These are phyloP conservation scores for Arvicanthis niloticus DNA, from an alignment of 2,113 vertebrate genomes.

Conservation along the genomic window DNA sequence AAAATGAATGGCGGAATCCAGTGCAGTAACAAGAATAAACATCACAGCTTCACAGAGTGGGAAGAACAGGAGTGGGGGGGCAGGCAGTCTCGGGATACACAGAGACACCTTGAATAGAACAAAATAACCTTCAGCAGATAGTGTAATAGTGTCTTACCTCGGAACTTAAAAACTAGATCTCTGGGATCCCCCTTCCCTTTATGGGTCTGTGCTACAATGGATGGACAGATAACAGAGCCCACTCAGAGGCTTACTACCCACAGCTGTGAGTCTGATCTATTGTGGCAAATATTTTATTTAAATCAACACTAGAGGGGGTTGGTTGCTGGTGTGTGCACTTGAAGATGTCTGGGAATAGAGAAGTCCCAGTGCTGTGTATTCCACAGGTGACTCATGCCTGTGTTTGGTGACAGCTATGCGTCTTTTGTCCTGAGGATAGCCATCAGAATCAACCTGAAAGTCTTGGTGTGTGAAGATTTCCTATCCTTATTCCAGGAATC, in stretches of 20 bases:
- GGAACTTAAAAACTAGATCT: background rate
- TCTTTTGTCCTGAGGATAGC: background rate
- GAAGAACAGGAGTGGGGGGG: no score
- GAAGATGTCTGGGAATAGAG: background rate
- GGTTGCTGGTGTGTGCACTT: background rate
- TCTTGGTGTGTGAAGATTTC: background rate
- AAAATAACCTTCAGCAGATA: background rate
- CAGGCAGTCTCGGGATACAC: background rate
- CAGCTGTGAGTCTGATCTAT: background rate
- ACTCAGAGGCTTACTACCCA: background rate
- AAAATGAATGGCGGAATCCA: background rate
- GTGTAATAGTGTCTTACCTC: rapidly evolving
- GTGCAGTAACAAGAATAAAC: background rate
- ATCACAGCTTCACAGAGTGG: rapidly evolving
- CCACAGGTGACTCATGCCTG: background rate
- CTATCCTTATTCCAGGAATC: background rate
- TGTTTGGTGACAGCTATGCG: background rate
- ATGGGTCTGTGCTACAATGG: no score
- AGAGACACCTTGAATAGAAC: rapidly evolving
- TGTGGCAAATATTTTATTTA: background rate
- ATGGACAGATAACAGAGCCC: background rate
- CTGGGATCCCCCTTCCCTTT: rapidly evolving
- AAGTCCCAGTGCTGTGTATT: background rate
- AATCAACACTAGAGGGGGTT: slow-evolving; percentile 72
- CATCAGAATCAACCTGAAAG: background rate